Percentiles rank a stretch among this genome's conserved stretches.
These are phyloP conservation scores for Xestia xanthographa DNA, from an alignment of 2,888 invertebrate genomes.

Conservation along the genomic window DNA sequence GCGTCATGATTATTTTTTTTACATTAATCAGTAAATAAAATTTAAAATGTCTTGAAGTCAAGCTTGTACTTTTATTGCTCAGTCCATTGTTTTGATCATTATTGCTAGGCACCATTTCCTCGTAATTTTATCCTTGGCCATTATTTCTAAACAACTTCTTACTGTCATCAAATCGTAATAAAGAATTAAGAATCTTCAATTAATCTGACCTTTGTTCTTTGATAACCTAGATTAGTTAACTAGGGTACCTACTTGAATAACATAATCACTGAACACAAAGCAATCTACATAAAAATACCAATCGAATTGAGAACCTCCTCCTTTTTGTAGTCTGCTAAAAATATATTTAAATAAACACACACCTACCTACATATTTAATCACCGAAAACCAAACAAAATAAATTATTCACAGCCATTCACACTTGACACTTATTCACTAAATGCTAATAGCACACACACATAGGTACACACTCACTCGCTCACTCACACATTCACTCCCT, in stretches of 20 bases:
- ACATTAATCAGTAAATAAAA: no score
- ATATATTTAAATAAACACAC: constrained; percentile 46
- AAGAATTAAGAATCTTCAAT: constrained; percentile 23
- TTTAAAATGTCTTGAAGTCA: background rate
- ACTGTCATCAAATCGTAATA: constrained; percentile 20
- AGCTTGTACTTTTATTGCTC: background rate
- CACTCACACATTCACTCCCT: constrained; percentile 9
- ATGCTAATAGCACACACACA: constrained; percentile 79
- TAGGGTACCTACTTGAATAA: constrained; percentile 17
- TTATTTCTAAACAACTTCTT: constrained; percentile 10
- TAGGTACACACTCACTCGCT: constrained; percentile 66
- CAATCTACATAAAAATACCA: no score
- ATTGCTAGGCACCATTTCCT: constrained; percentile 23
- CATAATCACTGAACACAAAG: background rate
- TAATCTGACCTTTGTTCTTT: constrained; percentile 34
- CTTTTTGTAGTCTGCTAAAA: background rate
- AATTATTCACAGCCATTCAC: constrained; percentile 76
- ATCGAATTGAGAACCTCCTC: no score
- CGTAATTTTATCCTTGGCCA: constrained; percentile 7
- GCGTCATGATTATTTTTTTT: no score
- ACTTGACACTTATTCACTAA: constrained; percentile 83
- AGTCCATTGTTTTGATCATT: background rate
- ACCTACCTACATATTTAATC: constrained; percentile 56
- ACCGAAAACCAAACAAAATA: constrained; percentile 73
- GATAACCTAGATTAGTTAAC: constrained; percentile 22